Evolutionary conservation across 2,888 invertebrate species (phyloP), one percentile per base, ranked within the genome.

Genomic region (Nephrotoma appendiculata): DNA sequence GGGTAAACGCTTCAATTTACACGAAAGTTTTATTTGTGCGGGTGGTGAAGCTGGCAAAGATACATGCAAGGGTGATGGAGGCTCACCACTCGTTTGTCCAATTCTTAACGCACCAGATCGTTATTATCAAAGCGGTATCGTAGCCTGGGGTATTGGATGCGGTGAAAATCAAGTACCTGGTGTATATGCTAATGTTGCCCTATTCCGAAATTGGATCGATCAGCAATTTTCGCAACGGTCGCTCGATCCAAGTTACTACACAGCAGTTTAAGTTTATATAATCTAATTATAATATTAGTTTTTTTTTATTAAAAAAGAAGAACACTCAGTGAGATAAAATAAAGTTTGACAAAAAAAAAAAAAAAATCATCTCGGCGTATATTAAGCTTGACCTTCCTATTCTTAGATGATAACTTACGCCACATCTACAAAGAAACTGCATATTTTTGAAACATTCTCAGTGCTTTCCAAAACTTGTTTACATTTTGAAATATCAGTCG

Each of bases 121-220:
- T n/a, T 90, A 87, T 83, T 90, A 90, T 87, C 90, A 91, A 41
- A 90, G 90, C 42, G 96, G 96, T 0, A 95, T 96, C 71, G 96
- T 96, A 0, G 94, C 96, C 0, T 97, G 96, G 96, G 96, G 97
- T 19, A 95, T 97, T 88, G 95, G 95, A 0, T 97, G 97, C 89
- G 96, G 96, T 0, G 92, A 92, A 19, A 92, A 93, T 86, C 92
- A 93, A 71, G 92, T 94, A 31, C 96, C 96, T 0, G 96, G 95
- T 0, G 95, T 96, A 0, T 97, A 96, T 90, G 95, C 94, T 0
- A 95, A 95, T 89, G 93, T 97, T 1, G 92, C 94, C 0, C 90
- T 92, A 45, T 92, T 94, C 11, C 92, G 95, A 0, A 90, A 91
- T 11, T 97, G 97, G 96, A 95, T 97, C 87, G 94, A 95, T 88